Base-by-base conservation (phyloP, 2,888 invertebrate species). In the Cheilosia variabilis region DNA sequence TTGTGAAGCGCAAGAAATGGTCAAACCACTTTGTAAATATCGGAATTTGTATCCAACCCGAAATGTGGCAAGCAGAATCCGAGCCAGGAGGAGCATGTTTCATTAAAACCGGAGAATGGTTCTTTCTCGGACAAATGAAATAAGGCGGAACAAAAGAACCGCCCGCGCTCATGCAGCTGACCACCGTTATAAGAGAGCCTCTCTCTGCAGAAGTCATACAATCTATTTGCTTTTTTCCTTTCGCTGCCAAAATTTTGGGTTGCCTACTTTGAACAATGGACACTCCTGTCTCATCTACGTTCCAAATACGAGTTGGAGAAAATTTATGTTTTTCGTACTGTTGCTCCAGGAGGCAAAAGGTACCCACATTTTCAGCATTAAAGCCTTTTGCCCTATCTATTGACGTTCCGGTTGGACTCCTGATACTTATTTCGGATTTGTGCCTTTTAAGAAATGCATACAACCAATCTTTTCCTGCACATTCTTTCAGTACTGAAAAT, bases 1-100 rank as follows among this genome's bases (percentile, higher is more conserved):
- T 31, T 31, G 27, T 7, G 27, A 31, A 24, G 4, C 24, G 24
- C 24, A 31, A 6, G 31, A 31, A 31, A 87, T 91, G 89, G 34
- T 88, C 60, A 47, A 91, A 87, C 90, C 90, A 91, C 43, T 89
- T 65, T 3, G 89, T 87, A 84, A 91, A 91, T 1, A 90, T 69
- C 22, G 5, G n/a, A 43, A 43, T 43, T 43, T 43, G 50, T 50
- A 50, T 19, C 17, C 22, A 50, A 3, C 22, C 9, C 2, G 22
- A 50, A 10, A 22, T 50, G 22, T 50, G 19, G 22, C 50, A 50
- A 17, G 50, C 50, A 22, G 22, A 9, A 50, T 22, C 50, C 9
- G 50, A 50, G 13, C 50, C 50, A 50, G 5, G n/a, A 43, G 15
- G 43, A 43, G n/a, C 34, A 34, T 34, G 34, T 34, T 34, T 34